These are phyloP conservation scores for Cetoscarus ocellatus DNA, from an alignment of 2,797 vertebrate genomes.

Conservation along the genomic window DNA sequence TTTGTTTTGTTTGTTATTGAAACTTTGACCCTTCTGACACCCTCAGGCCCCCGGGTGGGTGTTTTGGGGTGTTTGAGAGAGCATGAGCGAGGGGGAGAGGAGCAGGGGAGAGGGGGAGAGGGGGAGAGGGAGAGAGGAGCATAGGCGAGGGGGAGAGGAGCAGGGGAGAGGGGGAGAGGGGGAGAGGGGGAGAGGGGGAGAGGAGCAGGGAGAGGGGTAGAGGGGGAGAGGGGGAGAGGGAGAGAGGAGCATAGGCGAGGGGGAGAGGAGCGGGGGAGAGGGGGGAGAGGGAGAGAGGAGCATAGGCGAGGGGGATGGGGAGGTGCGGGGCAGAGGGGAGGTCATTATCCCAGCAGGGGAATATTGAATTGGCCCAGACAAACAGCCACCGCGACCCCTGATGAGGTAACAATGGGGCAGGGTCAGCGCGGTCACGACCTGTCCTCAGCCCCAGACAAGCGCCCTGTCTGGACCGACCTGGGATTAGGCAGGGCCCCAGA, in stretches of 20 bases:
- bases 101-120: too few relatives aligned
- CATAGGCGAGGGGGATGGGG: constrained; percentile 5
- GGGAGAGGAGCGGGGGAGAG: constrained; percentile 10
- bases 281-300: constrained; percentile 24
- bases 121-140: constrained; percentile 26
- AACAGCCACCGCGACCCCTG: constrained; percentile 77
- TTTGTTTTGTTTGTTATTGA: too few relatives aligned
- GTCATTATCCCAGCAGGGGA: constrained; percentile 72
- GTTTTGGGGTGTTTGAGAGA: too few relatives aligned
- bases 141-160: not conserved
- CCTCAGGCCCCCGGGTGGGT: too few relatives aligned
- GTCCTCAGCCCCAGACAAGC: constrained; percentile 79
- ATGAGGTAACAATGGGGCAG: constrained; percentile 78
- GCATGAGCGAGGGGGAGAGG: too few relatives aligned
- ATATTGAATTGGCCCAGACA: constrained; percentile 82
- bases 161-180: constrained; percentile 32
- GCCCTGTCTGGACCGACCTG: constrained; percentile 73
- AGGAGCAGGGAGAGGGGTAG: too few relatives aligned
- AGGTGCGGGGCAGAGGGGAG: constrained; percentile 22
- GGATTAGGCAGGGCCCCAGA: constrained; percentile 67
- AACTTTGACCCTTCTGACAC: too few relatives aligned
- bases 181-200: too few relatives aligned
- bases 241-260: too few relatives aligned
- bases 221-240: too few relatives aligned
- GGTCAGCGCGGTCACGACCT: constrained; percentile 75